phyloP scores from a whole-genome alignment of 2,888 invertebrate species.

The Stomorhina lunata region DNA sequence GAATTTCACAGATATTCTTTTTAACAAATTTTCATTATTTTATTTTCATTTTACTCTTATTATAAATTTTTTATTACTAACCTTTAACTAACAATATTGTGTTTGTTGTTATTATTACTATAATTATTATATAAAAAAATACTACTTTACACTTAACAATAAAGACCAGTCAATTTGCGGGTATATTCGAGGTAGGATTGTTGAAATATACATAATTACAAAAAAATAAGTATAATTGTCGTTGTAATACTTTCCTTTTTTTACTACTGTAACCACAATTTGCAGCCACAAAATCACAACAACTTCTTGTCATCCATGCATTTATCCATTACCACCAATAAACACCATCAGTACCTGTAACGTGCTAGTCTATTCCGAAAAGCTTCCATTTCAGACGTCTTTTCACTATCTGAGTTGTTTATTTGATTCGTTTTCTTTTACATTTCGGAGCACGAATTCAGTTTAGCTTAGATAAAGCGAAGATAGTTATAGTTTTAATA shows the following conservation, averaged over 20 bases:
- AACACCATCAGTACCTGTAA: conserved; percentile 27
- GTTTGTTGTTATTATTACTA: conserved; percentile 53
- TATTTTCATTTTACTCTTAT: background rate
- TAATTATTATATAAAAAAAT: conserved; percentile 52
- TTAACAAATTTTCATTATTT: background rate
- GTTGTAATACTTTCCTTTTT: conserved; percentile 51
- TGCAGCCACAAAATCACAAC: conserved; percentile 42
- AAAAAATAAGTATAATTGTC: conserved; percentile 50
- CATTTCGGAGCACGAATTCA: no score
- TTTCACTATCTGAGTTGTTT: no score
- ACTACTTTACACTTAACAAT: conserved; percentile 55
- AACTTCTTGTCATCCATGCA: conserved; percentile 49
- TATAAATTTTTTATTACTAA: conserved; percentile 6
- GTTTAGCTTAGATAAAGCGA: no score
- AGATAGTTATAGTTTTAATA: no score
- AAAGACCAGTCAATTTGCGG: conserved; percentile 80
- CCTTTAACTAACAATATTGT: conserved; percentile 42
- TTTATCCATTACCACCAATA: conserved; percentile 50
- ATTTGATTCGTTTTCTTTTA: no score
- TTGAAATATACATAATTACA: conserved; percentile 57
- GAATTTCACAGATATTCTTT: background rate
- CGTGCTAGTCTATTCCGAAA: background rate
- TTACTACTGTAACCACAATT: conserved; percentile 59
- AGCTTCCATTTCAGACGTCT: conserved; percentile 4
- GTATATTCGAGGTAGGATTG: conserved; percentile 80